Evolutionary conservation across 2,888 invertebrate genomes (phyloP).

Genomic region (Chrysolina haemoptera): DNA sequence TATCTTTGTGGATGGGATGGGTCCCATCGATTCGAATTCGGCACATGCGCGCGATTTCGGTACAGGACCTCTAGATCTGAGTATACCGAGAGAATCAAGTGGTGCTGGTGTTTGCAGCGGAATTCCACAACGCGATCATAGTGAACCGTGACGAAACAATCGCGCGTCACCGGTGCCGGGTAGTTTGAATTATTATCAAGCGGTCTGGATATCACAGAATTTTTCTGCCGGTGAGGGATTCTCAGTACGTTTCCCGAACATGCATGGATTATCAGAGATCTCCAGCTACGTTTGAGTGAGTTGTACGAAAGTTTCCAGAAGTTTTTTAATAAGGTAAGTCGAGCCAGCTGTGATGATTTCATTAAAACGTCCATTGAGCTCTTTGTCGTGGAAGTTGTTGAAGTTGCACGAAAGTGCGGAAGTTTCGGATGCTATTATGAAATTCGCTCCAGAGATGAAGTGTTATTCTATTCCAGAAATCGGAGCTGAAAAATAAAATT

Average conservation of each 20-base stretch:
- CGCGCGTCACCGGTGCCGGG: conserved; percentile 41
- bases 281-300: not conserved
- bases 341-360: conserved; percentile 32
- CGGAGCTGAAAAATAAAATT: not conserved
- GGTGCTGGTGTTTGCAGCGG: conserved; percentile 38
- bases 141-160: conserved; percentile 38
- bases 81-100: conserved; percentile 50
- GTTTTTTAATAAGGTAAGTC: conserved; percentile 50
- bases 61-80: conserved; percentile 60
- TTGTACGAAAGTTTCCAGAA: conserved; percentile 36
- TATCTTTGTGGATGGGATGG: conserved; percentile 64
- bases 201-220: not conserved
- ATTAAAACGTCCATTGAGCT: not conserved
- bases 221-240: not conserved
- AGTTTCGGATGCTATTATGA: not conserved
- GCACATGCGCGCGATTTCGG: conserved; percentile 62
- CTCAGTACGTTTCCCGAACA: not conserved
- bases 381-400: not conserved
- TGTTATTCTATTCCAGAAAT: not conserved
- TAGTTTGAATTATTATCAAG: conserved; percentile 33
- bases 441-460: not conserved
- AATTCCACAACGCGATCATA: conserved; percentile 37
- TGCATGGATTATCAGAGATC: not conserved
- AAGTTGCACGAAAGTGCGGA: not conserved
- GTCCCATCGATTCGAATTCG: conserved; percentile 67